phyloP scores from a whole-genome alignment of 2,797 vertebrate species.

The Selene dorsalis region DNA sequence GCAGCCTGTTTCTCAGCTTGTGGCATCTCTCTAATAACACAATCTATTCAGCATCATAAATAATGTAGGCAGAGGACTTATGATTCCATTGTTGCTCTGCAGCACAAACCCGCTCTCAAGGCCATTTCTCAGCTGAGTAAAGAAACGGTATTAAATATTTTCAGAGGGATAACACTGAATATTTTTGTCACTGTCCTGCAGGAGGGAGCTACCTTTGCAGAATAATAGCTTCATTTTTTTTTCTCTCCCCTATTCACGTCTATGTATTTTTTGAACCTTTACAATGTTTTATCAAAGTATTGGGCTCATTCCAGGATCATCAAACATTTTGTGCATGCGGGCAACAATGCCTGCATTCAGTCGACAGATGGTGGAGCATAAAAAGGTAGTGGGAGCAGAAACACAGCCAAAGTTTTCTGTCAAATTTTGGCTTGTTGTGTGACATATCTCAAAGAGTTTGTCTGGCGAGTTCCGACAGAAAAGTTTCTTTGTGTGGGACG shows the following conservation, averaged over 20 bases:
- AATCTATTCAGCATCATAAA: slow-evolving; percentile 71
- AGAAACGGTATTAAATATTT: slow-evolving; percentile 48
- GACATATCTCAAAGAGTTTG: slow-evolving; percentile 4
- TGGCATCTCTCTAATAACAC: slow-evolving; percentile 68
- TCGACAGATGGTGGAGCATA: slow-evolving; percentile 44
- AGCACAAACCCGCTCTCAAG: slow-evolving; percentile 21
- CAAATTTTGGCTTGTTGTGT: background rate
- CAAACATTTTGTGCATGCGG: slow-evolving; percentile 19
- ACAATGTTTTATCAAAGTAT: slow-evolving; percentile 15
- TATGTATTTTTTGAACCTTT: slow-evolving; percentile 7
- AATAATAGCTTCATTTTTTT: background rate
- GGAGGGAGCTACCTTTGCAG: slow-evolving; percentile 20
- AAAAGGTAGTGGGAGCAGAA: slow-evolving; percentile 39
- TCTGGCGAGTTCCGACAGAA: background rate
- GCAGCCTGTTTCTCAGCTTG: slow-evolving; percentile 55
- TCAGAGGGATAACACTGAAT: slow-evolving; percentile 28
- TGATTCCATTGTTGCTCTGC: slow-evolving; percentile 55
- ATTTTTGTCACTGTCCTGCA: slow-evolving; percentile 23
- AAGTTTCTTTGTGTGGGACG: background rate
- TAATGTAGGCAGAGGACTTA: slow-evolving; percentile 70
- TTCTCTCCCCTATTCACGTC: background rate
- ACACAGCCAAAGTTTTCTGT: slow-evolving; percentile 22
- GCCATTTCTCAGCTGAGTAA: slow-evolving; percentile 44
- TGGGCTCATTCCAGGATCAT: slow-evolving; percentile 18
- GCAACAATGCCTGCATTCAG: slow-evolving; percentile 11